These are phyloP conservation scores for Siniperca scherzeri DNA, from an alignment of 2,797 vertebrate species.

Conservation along the genomic window DNA sequence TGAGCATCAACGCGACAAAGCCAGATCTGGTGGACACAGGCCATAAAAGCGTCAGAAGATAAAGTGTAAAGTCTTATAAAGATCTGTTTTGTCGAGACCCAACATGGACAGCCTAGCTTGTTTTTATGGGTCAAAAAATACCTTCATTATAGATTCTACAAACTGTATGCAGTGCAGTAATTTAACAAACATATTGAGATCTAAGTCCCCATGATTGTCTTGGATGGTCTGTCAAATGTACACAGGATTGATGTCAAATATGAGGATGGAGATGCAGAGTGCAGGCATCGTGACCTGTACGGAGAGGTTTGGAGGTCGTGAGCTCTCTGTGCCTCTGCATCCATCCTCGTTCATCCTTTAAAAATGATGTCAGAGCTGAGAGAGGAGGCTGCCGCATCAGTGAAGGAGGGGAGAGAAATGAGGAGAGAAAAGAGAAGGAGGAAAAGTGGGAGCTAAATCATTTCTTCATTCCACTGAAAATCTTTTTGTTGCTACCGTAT, in stretches of 20 bases:
- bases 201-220: slow-evolving; percentile 41
- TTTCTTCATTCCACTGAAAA: slow-evolving; percentile 29
- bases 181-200: slow-evolving; percentile 34
- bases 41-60: not conserved
- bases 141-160: not conserved
- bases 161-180: not conserved
- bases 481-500: slow-evolving; percentile 35
- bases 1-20: not conserved
- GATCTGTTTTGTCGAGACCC: not conserved
- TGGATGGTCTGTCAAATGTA: slow-evolving; percentile 17
- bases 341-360: slow-evolving; percentile 16
- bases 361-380: slow-evolving; percentile 18
- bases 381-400: slow-evolving; percentile 57
- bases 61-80: not conserved
- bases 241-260: slow-evolving; percentile 3
- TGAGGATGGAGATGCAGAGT: slow-evolving; percentile 39
- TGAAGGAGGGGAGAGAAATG: slow-evolving; percentile 17
- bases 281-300: slow-evolving; percentile 8
- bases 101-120: not conserved
- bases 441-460: slow-evolving; percentile 16
- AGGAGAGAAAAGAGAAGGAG: not conserved
- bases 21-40: slow-evolving; percentile 8
- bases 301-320: not conserved
- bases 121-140: not conserved
- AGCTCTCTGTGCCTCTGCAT: slow-evolving; percentile 10